Evolutionary conservation across 2,888 invertebrate genomes (phyloP), one percentile per base, ranked within the genome.

Genomic region (Ashinkailepas kermadecensis): DNA sequence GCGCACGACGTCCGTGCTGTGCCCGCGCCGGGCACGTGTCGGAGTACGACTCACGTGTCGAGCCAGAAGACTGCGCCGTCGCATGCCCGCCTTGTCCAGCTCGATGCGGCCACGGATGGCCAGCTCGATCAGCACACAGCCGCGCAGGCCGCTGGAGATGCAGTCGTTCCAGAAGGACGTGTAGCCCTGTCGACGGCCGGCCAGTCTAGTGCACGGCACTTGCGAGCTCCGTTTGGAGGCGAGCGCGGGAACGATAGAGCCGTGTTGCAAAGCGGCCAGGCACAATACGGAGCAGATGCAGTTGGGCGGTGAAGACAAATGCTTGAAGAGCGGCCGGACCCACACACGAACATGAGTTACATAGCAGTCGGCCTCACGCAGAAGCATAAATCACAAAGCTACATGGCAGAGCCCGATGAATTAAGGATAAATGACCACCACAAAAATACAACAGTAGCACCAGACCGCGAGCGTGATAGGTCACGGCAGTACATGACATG

Each of bases 161-260:
- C 99, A 99, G 89, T 99, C 99, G 89, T 99, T 99, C 99, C 99
- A 99, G 90, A 99, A 99, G 82, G 99, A 99, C 87, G 98, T 98
- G 90, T 98, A 98, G 84, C 98, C 98, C 96, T 97, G 88, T 84
- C 78, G 80, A 88, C 88, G 84, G 18, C 39, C 39, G 39, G 39
- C 39, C 39, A 39, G 39, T 39, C 39, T 39, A 39, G 39, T 39
- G 39, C 39, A 39, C 39, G 39, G 4, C 39, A 39, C 39, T 4
- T 39, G 4, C 39, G 39, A 39, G 39, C 39, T 39, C 39, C 39
- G 39, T 39, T 39, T 39, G 39, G 39, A 39, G 39, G 39, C 39
- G 39, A 39, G 39, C 39, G 39, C 39, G 4, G 39, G 39, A 39
- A 39, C 39, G 39, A 39, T 39, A 39, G 39, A 39, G 39, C 39